These are phyloP conservation scores for Danio choprae DNA, from an alignment of 2,797 vertebrate species.

Conservation along the genomic window DNA sequence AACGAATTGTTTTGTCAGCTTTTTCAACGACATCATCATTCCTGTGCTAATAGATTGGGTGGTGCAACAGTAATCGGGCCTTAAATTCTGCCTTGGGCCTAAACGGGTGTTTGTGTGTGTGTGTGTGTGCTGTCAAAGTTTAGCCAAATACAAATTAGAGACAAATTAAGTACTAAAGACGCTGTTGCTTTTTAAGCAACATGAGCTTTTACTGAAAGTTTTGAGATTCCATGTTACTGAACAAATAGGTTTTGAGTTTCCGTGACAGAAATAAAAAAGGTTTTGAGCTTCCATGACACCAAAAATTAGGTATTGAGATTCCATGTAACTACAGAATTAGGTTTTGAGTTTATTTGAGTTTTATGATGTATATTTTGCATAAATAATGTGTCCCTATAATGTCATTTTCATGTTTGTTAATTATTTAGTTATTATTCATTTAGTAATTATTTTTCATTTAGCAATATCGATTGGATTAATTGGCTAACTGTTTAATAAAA, in stretches of 20 bases:
- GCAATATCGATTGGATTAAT: no score
- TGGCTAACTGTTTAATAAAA: no score
- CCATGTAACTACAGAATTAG: no score
- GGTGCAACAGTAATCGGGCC: slow-evolving; percentile 59
- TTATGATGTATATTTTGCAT: no score
- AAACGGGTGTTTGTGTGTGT: slow-evolving; percentile 24
- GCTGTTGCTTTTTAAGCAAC: not conserved
- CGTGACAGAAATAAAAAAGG: no score
- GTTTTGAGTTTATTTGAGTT: no score
- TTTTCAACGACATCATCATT: slow-evolving; percentile 80
- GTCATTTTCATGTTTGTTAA: not conserved
- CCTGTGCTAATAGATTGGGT: slow-evolving; percentile 78
- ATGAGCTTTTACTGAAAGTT: not conserved
- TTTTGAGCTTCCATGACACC: no score
- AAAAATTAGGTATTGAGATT: no score
- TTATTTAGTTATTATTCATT: no score
- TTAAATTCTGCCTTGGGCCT: slow-evolving; percentile 44
- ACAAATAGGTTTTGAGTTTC: no score
- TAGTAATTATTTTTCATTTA: no score
- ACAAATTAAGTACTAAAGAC: not conserved
- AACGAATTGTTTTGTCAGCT: slow-evolving; percentile 85
- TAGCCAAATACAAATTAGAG: slow-evolving; percentile 1
- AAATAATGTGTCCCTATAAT: not conserved
- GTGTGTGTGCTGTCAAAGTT: slow-evolving; percentile 28
- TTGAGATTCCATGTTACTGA: not conserved